Conservation (phyloP, 2,113 vertebrate genomes). For the Acrocephalus kingi region DNA sequence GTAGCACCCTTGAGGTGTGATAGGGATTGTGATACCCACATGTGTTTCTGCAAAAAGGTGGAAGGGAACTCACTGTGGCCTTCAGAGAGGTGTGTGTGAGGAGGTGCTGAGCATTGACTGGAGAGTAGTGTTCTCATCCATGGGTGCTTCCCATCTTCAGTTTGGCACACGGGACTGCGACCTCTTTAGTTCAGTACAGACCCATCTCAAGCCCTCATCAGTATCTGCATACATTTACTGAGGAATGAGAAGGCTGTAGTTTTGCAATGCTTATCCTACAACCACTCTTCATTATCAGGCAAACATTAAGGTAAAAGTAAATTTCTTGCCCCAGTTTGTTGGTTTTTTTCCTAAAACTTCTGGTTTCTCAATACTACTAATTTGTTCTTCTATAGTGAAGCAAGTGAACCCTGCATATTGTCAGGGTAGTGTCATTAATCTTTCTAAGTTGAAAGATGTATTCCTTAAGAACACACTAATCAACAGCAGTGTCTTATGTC, state of each 20-base stretch:
- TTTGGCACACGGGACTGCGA: background rate
- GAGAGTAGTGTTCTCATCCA: background rate
- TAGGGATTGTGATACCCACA: accelerated
- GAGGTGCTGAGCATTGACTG: background rate
- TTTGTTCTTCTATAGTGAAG: background rate
- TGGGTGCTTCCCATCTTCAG: background rate
- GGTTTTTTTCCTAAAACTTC: background rate
- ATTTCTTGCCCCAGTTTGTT: background rate
- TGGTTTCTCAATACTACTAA: background rate
- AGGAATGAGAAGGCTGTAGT: background rate
- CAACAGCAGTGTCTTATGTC: background rate
- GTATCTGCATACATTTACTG: background rate
- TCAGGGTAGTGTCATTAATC: background rate
- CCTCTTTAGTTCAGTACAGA: background rate
- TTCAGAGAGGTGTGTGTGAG: background rate
- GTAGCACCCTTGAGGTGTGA: background rate
- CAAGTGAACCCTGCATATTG: background rate
- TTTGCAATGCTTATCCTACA: background rate
- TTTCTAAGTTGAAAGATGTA: background rate
- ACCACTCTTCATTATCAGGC: background rate
- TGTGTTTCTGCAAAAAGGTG: background rate
- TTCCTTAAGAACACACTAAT: background rate
- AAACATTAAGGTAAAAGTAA: background rate
- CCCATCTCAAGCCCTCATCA: background rate
- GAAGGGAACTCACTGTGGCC: background rate